Percentiles rank a stretch among this genome's conserved stretches.
These are phyloP conservation scores for Campylomormyrus tamandua DNA, from an alignment of 2,113 vertebrate genomes.

Conservation along the genomic window DNA sequence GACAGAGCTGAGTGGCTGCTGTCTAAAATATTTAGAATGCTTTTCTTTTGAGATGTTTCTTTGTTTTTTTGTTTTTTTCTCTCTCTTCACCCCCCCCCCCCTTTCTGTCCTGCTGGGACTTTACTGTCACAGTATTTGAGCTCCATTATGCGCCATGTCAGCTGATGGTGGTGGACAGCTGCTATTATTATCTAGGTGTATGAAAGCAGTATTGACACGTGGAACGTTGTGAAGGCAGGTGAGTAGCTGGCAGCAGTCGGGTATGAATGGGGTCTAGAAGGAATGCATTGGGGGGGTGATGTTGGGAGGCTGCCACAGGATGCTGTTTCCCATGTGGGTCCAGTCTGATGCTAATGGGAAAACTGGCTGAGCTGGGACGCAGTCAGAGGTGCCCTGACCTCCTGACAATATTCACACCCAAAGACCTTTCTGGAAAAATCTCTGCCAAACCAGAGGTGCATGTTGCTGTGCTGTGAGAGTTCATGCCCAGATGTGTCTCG, in stretches of 20 bases:
- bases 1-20: conserved; percentile 45
- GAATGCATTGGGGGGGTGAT: background rate
- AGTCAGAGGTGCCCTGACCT: background rate
- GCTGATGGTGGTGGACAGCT: conserved; percentile 16
- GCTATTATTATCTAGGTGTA: background rate
- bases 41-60: conserved; percentile 19
- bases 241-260: background rate
- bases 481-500: background rate
- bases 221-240: background rate
- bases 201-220: background rate
- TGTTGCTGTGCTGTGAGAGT: background rate
- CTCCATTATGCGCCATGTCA: background rate
- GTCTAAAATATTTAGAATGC: conserved; percentile 41
- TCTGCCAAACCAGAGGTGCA: background rate
- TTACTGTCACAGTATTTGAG: conserved; percentile 10
- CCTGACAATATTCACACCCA: background rate
- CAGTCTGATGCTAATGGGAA: background rate
- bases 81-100: background rate
- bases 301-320: background rate
- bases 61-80: conserved; percentile 12
- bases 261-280: background rate
- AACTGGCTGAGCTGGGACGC: background rate
- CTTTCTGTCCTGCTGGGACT: background rate
- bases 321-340: background rate
- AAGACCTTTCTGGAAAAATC: background rate